Conservation (phyloP, 1,140 invertebrate genomes). For the Fopius arisanus region DNA sequence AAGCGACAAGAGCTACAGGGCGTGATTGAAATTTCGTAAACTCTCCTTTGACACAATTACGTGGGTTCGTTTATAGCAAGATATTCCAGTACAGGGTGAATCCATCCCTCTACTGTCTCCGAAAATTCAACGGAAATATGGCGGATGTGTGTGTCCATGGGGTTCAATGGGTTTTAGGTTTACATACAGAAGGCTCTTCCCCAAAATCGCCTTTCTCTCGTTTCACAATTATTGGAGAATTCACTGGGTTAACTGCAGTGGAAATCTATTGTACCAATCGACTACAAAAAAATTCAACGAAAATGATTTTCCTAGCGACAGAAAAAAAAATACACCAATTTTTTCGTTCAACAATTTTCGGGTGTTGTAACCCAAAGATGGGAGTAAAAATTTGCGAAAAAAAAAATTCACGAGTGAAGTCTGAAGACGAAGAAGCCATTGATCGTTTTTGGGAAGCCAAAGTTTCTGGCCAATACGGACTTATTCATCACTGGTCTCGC, state of each 20-base stretch:
- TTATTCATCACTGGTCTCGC: constrained; percentile 51
- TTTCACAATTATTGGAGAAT: constrained; percentile 39
- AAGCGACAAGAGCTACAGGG: constrained; percentile 42
- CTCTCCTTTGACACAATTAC: constrained; percentile 64
- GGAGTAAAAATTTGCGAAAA: no score
- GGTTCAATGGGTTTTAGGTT: constrained; percentile 12
- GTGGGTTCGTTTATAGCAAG: constrained; percentile 39
- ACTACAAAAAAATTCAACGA: neutral
- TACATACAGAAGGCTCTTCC: constrained; percentile 13
- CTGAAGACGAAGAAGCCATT: constrained; percentile 27
- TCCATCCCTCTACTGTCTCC: neutral
- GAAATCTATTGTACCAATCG: constrained; percentile 19
- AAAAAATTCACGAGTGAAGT: no score
- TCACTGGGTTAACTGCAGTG: constrained; percentile 35
- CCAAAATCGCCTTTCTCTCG: constrained; percentile 36
- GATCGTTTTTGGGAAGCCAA: constrained; percentile 17
- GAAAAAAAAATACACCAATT: neutral
- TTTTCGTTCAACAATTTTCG: neutral
- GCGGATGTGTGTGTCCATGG: constrained; percentile 14
- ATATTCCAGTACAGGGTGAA: constrained; percentile 23
- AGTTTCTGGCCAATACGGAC: constrained; percentile 37
- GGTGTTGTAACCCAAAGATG: no score
- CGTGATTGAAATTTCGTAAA: constrained; percentile 65
- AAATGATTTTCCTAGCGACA: neutral
- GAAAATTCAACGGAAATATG: constrained; percentile 22